Percentiles rank a stretch among this genome's conserved stretches.
phyloP scores from a whole-genome alignment of 2,113 vertebrate genomes.

The Pteronura brasiliensis region DNA sequence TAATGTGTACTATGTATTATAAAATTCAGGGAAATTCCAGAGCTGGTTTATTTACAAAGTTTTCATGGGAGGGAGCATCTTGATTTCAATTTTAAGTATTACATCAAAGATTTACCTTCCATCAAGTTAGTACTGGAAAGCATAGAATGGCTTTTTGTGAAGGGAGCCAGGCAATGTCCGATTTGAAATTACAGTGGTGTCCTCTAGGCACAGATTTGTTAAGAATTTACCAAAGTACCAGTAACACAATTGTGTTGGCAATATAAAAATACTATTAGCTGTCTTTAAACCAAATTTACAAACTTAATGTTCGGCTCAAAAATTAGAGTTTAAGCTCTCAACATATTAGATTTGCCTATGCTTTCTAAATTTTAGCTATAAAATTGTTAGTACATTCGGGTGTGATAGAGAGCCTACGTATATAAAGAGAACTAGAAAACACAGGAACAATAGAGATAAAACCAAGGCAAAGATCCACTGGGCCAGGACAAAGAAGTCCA shows the following conservation, averaged over 20 bases:
- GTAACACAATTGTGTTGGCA: neutral
- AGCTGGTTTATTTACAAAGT: neutral
- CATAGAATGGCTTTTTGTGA: neutral
- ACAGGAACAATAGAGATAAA: neutral
- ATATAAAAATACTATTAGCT: neutral
- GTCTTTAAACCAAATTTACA: conserved; percentile 21
- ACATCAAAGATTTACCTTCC: neutral
- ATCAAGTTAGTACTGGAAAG: neutral
- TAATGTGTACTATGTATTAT: neutral
- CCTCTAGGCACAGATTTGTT: neutral
- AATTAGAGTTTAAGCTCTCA: neutral
- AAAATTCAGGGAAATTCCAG: neutral
- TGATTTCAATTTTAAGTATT: conserved; percentile 10
- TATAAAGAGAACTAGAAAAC: conserved; percentile 9
- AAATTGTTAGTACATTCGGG: neutral
- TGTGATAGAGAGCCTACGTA: neutral
- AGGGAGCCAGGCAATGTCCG: neutral
- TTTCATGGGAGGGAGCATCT: neutral
- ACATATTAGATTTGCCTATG: neutral
- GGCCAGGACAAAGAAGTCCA: neutral
- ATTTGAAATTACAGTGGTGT: conserved; percentile 15
- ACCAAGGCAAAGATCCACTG: neutral
- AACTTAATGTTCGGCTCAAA: conserved; percentile 3
- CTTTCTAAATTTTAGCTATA: neutral
- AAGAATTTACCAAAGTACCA: conserved; percentile 23